Evolutionary conservation across 2,888 invertebrate genomes (phyloP), one percentile per base, ranked within the genome.

Genomic region (Argyresthia albistria): DNA sequence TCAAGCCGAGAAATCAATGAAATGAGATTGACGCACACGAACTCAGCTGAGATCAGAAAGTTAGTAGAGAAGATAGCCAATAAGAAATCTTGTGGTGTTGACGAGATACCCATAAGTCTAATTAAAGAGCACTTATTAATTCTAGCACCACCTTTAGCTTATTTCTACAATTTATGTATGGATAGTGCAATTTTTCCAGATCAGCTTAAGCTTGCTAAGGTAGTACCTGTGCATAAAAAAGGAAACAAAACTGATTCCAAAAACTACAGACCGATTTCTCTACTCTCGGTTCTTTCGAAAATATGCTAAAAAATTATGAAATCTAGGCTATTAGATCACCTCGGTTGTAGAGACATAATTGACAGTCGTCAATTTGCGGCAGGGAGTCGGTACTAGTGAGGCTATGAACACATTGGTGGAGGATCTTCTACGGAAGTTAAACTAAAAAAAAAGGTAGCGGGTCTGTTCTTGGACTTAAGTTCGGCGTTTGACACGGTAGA

Each of bases 221-320:
- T 56, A 37, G 53, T 48, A 6, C 57, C 55, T 9, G 55, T 58
- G 42, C 39, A 53, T 42, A 60, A 57, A 53, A 51, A 48, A 52
- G 58, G 55, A 0, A 11, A 11, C n/a, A 56, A 53, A 47, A 48
- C 46, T 9, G 55, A 56, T 25, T 11, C 56, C 3, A 42, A 52
- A 4, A 58, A 57, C 10, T 59, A 56, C 45, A 46, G 57, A 14
- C 56, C 57, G 0, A 57, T 57, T 10, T 58, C 56, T n/a, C 43
- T 58, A 0, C 42, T 58, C n/a, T 53, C 55, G 7, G 46, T 51
- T 8, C 12, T 58, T 2, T 53, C 54, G 16, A 55, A 56, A 51
- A 55, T 56, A 6, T 53, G 59, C 48, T 54, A 59, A 48, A 57
- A 43, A 43, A 1, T 4, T 9, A 43, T 43, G 1, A 43, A 43